Evolutionary conservation across 2,888 invertebrate species (phyloP), one percentile per base, ranked within the genome.

Genomic region (Thera britannica): DNA sequence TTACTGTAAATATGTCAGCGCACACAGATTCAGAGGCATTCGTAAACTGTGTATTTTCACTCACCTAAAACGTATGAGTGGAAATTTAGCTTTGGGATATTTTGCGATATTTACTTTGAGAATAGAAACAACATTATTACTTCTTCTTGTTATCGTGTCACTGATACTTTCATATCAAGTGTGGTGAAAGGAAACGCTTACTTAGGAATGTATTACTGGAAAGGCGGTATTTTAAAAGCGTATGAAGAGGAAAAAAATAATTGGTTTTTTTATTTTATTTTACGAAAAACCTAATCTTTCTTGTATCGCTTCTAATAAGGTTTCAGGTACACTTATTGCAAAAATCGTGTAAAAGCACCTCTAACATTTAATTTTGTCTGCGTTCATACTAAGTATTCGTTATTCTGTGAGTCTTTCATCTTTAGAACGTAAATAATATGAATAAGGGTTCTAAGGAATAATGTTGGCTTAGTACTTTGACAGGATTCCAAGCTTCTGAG

Each of bases 1-100:
- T 72, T 71, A 67, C 65, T 64, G 70, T 73, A 72, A 73, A 73
- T 73, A 70, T 67, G 73, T 72, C 73, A 70, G 58, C 73, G 71
- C 59, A 52, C 63, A 68, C 70, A 68, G 66, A 70, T 66, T 73
- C 60, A 62, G 61, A 23, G n/a, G 58, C 65, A 55, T 69, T 72
- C 71, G 65, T 71, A 67, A 68, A 52, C 58, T 12, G 46, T 36
- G 52, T 23, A 23, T 23, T 23, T 23, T 23, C 23, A 23, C 23
- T 23, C 23, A 23, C 23, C 23, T 23, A 23, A 23, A 23, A 54
- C 44, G 44, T 46, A 5, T 41, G 38, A 23, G 60, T 41, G 51
- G 60, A 51, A 38, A 44, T 44, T 44, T 57, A 57, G 57, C 7
- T 41, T 23, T 57, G 57, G 57, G 57, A 57, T 23, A 44, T 4